phyloP scores from a whole-genome alignment of 1,140 invertebrate species.

The Trachymyrmex septentrionalis region DNA sequence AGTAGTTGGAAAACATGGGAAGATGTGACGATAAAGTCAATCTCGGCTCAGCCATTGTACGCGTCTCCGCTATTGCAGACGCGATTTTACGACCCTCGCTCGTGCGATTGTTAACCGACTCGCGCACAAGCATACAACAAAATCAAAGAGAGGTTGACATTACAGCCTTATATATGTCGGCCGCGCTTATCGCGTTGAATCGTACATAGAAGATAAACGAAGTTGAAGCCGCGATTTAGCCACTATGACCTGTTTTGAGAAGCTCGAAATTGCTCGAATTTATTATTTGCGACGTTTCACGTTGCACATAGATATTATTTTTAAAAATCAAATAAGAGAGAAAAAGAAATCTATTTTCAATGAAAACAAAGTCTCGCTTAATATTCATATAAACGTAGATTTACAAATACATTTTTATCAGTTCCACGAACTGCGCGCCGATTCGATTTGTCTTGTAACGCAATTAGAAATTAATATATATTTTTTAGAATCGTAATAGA shows the following conservation, averaged over 20 bases:
- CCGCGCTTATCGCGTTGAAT: slow-evolving; percentile 16
- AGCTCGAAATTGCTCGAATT: slow-evolving; percentile 15
- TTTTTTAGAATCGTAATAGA: slow-evolving; percentile 17
- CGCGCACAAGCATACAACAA: slow-evolving; percentile 55
- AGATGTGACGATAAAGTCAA: slow-evolving; percentile 63
- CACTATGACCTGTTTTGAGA: slow-evolving; percentile 22
- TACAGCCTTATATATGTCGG: neutral
- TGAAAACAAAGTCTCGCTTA: too few relatives aligned
- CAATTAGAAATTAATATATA: too few relatives aligned
- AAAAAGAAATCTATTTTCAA: too few relatives aligned
- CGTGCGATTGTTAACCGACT: slow-evolving; percentile 62
- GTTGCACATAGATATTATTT: neutral
- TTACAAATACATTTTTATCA: too few relatives aligned
- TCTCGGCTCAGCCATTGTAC: slow-evolving; percentile 32
- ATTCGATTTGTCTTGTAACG: too few relatives aligned
- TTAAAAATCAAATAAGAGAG: too few relatives aligned
- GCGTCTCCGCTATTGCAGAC: slow-evolving; percentile 23
- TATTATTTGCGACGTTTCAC: slow-evolving; percentile 26
- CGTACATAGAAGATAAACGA: slow-evolving; percentile 56
- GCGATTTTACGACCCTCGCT: slow-evolving; percentile 52
- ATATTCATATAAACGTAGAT: too few relatives aligned
- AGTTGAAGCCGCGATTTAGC: slow-evolving; percentile 48
- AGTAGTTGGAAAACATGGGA: slow-evolving; percentile 26
- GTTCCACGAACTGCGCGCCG: too few relatives aligned
- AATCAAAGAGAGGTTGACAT: slow-evolving; percentile 62